Evolutionary conservation across 2,797 vertebrate genomes (phyloP), one percentile per base, ranked within the genome.

Genomic region (Apogon talboti): DNA sequence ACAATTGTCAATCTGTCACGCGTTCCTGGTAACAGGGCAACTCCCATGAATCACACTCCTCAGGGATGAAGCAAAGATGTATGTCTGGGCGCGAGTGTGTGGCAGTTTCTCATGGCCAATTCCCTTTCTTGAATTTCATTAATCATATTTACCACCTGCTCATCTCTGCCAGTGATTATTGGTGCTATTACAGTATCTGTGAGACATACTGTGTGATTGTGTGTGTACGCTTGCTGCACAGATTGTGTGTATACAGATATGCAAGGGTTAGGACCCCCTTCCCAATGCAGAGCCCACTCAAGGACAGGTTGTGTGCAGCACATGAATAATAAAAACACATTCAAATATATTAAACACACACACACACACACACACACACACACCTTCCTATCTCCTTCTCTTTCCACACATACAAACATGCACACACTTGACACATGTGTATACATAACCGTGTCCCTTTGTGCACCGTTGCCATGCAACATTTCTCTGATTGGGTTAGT

Each of bases 381-480:
- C 35, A 49, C 58, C 58, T n/a, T 63, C 71, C 35, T 10, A 50
- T 55, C 47, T 58, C 46, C 11, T 66, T 86, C 67, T 70, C 66
- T 84, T 69, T 80, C 75, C 72, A 80, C 70, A 79, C 68, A 69
- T 65, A 77, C 46, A 85, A 76, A 87, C 54, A 74, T 55, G 42
- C 46, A 43, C 76, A 85, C 82, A 76, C 75, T 86, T 87, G 83
- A 89, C 84, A 87, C 83, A 72, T 64, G 78, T 66, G 37, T 83
- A 76, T 70, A 81, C 86, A 89, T 69, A 74, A 78, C 68, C 51
- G 14, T 79, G 84, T 92, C 90, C 90, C 90, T 91, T 90, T 90
- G 92, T 89, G 91, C 81, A 85, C 81, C 61, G 93, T 94, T 94
- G 94, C 94, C 92, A 92, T 85, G 94, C 94, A 94, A 94, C 93